These are phyloP conservation scores for Candoia aspera DNA, from an alignment of 2,113 vertebrate species.

Conservation along the genomic window DNA sequence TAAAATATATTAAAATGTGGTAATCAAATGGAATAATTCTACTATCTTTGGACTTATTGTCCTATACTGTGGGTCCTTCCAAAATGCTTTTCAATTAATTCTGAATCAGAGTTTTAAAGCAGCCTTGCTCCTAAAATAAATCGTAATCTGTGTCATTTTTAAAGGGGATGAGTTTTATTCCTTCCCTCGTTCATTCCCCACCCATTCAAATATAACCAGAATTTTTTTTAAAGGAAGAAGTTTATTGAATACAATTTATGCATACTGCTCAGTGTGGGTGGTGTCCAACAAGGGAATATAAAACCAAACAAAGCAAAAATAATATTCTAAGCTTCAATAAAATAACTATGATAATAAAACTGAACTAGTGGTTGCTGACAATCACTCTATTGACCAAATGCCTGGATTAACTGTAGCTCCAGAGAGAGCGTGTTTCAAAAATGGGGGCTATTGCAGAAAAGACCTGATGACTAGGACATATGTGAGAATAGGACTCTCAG, in stretches of 20 bases:
- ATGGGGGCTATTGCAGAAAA: too few relatives aligned
- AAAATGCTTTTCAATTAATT: conserved; percentile 3
- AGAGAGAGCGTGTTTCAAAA: too few relatives aligned
- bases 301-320: not conserved
- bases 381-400: too few relatives aligned
- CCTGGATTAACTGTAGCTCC: too few relatives aligned
- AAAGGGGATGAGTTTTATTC: conserved; percentile 15
- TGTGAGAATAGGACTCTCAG: too few relatives aligned
- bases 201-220: not conserved
- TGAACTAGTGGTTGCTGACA: too few relatives aligned
- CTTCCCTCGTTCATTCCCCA: not conserved
- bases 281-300: too few relatives aligned
- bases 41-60: not conserved
- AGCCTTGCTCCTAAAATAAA: not conserved
- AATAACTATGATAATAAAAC: too few relatives aligned
- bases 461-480: too few relatives aligned
- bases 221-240: not conserved
- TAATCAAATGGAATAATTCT: not conserved
- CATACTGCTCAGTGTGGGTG: too few relatives aligned
- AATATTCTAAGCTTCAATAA: too few relatives aligned
- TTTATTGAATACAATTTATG: not conserved
- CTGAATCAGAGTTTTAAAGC: not conserved
- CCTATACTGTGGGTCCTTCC: not conserved
- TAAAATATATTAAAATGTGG: not conserved
- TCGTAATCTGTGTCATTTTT: not conserved